A percentile compares a stretch with the other conserved stretches of the same genome.
Conservation (phyloP, 2,797 vertebrate species). For the Cynodonichthys magdalenae region DNA sequence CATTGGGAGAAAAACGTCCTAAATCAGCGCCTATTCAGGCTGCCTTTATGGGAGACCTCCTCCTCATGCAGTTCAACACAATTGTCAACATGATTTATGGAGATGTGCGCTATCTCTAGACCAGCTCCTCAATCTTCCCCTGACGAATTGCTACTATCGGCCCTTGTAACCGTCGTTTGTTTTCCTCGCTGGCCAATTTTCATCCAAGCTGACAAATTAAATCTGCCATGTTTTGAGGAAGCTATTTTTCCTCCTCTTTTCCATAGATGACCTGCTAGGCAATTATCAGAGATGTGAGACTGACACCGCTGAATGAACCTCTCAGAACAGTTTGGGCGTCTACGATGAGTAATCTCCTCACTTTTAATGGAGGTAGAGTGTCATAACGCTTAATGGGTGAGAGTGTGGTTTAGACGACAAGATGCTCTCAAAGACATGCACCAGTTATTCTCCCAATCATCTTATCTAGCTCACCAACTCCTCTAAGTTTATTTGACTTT, state of each 20-base stretch:
- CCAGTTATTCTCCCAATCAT: slow-evolving; percentile 67
- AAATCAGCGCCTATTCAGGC: slow-evolving; percentile 56
- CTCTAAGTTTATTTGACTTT: slow-evolving; percentile 65
- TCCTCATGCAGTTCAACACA: slow-evolving; percentile 67
- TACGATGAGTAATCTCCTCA: slow-evolving; percentile 43
- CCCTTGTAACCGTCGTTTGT: slow-evolving; percentile 64
- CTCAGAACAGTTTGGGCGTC: slow-evolving; percentile 18
- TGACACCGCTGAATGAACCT: slow-evolving; percentile 44
- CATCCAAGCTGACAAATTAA: slow-evolving; percentile 69
- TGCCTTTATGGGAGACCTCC: slow-evolving; percentile 63
- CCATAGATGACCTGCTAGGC: slow-evolving; percentile 45
- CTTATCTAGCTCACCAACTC: slow-evolving; percentile 46
- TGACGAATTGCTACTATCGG: slow-evolving; percentile 64
- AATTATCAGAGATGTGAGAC: slow-evolving; percentile 46
- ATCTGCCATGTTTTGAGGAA: slow-evolving; percentile 65
- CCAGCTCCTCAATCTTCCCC: slow-evolving; percentile 68
- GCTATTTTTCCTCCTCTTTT: slow-evolving; percentile 39
- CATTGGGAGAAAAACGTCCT: slow-evolving; percentile 49
- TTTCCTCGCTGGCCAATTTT: slow-evolving; percentile 67
- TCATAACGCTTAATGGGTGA: slow-evolving; percentile 56
- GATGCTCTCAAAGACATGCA: slow-evolving; percentile 47
- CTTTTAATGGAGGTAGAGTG: slow-evolving; percentile 47
- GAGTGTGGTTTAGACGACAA: slow-evolving; percentile 52
- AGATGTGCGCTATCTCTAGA: slow-evolving; percentile 72
- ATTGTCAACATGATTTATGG: slow-evolving; percentile 78